These are phyloP conservation scores for Rotaria magnacalcarata DNA, from an alignment of 2,888 invertebrate species.

Conservation along the genomic window DNA sequence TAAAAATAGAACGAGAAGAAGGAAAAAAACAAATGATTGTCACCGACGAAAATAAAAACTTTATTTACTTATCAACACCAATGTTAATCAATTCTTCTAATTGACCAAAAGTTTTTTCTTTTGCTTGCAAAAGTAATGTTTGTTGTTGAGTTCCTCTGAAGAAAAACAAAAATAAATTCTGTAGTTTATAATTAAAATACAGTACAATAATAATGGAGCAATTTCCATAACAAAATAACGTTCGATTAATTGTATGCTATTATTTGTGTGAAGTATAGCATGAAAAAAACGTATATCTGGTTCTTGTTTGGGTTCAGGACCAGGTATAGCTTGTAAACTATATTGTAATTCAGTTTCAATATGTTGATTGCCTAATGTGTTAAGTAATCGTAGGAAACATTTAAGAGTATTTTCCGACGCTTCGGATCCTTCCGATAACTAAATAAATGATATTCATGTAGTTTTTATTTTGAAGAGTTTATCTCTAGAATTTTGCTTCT, in stretches of 20 bases:
- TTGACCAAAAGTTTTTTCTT: slow-evolving; percentile 77
- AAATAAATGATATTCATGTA: neutral
- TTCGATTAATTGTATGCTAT: slow-evolving; percentile 83
- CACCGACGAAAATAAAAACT: neutral
- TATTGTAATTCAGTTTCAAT: slow-evolving; percentile 80
- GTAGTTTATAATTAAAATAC: slow-evolving; percentile 62
- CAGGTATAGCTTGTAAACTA: slow-evolving; percentile 71
- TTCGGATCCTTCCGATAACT: slow-evolving; percentile 22
- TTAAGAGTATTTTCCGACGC: slow-evolving; percentile 7
- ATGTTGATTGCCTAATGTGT: slow-evolving; percentile 88
- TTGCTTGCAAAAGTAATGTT: slow-evolving; percentile 79
- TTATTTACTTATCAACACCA: slow-evolving; percentile 8
- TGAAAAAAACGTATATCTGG: slow-evolving; percentile 87
- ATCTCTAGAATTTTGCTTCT: too few relatives aligned
- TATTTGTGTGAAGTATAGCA: slow-evolving; percentile 82
- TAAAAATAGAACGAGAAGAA: neutral
- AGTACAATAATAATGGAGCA: slow-evolving; percentile 63
- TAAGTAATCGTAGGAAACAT: slow-evolving; percentile 63
- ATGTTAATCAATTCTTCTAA: slow-evolving; percentile 35
- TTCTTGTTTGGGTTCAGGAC: slow-evolving; percentile 75
- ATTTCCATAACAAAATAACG: slow-evolving; percentile 35
- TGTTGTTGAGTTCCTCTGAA: slow-evolving; percentile 78
- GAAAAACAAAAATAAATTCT: slow-evolving; percentile 47
- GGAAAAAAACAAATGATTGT: neutral
- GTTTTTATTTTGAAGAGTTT: too few relatives aligned